These are phyloP conservation scores for Misgurnus mizolepis DNA, from an alignment of 2,113 vertebrate genomes.

Conservation along the genomic window DNA sequence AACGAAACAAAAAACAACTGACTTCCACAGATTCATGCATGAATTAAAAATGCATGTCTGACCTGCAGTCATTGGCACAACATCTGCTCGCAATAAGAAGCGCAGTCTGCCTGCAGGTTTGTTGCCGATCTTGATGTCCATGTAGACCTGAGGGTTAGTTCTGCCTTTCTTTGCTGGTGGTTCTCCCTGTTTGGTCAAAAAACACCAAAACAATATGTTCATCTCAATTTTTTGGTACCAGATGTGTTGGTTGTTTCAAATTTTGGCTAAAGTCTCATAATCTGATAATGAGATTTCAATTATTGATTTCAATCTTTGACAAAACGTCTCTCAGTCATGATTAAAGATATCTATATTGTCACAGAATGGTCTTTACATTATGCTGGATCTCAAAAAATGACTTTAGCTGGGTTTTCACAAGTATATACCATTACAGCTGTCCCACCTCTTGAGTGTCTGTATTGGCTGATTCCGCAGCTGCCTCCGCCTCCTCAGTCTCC, in stretches of 20 bases:
- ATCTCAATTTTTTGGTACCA: not conserved
- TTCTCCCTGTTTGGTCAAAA: constrained; percentile 74
- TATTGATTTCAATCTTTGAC: no score
- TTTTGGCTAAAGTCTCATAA: no score
- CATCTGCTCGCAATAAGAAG: constrained; percentile 87
- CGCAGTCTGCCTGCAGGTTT: constrained; percentile 89
- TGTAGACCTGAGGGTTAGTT: constrained; percentile 91
- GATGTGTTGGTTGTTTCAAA: not conserved
- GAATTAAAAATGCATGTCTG: not conserved
- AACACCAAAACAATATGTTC: not conserved
- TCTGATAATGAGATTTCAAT: no score
- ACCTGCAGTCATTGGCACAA: constrained; percentile 97
- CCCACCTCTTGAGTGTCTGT: constrained; percentile 80
- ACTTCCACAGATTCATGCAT: not conserved
- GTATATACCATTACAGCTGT: not conserved
- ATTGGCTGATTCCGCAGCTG: constrained; percentile 70
- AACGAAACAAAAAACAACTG: not conserved
- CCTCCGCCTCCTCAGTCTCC: constrained; percentile 82
- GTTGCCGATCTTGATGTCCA: constrained; percentile 98
- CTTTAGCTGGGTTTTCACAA: not conserved
- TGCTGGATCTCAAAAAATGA: not conserved
- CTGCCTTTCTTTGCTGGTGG: constrained; percentile 87
- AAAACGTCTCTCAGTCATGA: no score
- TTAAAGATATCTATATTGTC: no score
- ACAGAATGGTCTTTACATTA: no score